phyloP scores from a whole-genome alignment of 2,797 vertebrate species.

The Sebastes melanostomus region DNA sequence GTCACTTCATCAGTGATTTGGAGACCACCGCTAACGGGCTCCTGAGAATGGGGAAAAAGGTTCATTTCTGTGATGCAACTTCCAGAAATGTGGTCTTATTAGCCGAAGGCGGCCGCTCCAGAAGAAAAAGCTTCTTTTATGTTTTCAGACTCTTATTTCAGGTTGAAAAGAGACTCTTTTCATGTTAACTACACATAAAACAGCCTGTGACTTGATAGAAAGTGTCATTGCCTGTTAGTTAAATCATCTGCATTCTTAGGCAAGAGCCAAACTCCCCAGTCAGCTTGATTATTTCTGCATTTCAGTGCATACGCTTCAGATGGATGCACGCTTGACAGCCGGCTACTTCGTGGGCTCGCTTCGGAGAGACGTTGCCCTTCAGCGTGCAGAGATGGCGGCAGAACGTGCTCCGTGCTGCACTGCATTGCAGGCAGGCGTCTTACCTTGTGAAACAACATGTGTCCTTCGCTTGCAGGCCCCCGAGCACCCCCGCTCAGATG shows the following conservation, averaged over 20 bases:
- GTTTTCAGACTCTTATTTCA: constrained; percentile 23
- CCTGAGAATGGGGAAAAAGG: constrained; percentile 19
- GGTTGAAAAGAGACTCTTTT: constrained; percentile 22
- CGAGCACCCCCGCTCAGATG: constrained; percentile 58
- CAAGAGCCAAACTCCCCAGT: constrained; percentile 13
- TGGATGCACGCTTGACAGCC: constrained; percentile 45
- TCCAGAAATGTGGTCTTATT: constrained; percentile 61
- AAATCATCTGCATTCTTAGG: constrained; percentile 27
- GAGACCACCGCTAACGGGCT: constrained; percentile 34
- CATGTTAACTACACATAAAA: constrained; percentile 1
- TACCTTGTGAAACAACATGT: constrained; percentile 74
- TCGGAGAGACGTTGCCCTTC: constrained; percentile 49
- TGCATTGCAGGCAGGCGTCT: constrained; percentile 74
- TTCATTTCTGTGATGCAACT: constrained; percentile 65
- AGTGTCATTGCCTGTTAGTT: constrained; percentile 6
- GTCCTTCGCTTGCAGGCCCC: constrained; percentile 58
- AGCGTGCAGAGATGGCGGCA: constrained; percentile 50
- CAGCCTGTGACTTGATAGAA: not conserved
- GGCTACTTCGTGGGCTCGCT: constrained; percentile 17
- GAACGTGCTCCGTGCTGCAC: constrained; percentile 52
- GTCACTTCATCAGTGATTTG: constrained; percentile 45
- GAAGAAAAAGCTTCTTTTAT: constrained; percentile 16
- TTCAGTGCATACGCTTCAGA: constrained; percentile 49
- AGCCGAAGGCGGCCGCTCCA: not conserved
- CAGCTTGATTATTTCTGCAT: constrained; percentile 39